A percentile compares a stretch with the other conserved stretches of the same genome.
These are phyloP conservation scores for Poecilia picta DNA, from an alignment of 2,797 vertebrate genomes.

Conservation along the genomic window DNA sequence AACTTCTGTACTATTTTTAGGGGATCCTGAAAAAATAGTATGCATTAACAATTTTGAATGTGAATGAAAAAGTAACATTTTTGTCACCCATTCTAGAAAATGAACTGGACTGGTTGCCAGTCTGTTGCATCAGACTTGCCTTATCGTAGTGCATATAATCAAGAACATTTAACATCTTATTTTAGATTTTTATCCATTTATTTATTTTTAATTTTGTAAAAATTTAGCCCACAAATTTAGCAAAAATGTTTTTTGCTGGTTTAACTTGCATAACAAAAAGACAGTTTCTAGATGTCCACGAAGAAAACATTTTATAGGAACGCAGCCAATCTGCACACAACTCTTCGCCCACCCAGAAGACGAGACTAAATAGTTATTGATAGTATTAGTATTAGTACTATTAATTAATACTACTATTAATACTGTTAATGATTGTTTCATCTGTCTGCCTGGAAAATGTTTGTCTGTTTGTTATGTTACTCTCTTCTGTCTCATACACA, in stretches of 20 bases:
- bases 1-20: background rate
- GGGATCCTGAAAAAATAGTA: background rate
- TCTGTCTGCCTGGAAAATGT: slow-evolving; percentile 20
- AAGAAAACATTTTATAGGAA: background rate
- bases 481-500: slow-evolving; percentile 14
- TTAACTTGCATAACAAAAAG: background rate
- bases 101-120: background rate
- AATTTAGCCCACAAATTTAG: background rate
- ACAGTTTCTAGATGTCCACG: background rate
- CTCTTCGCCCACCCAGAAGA: slow-evolving; percentile 17
- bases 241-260: background rate
- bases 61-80: background rate
- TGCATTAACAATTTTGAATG: too few species aligned
- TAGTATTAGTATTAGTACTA: too few species aligned
- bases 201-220: background rate
- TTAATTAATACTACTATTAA: too few species aligned
- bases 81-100: too few species aligned
- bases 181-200: background rate
- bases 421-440: slow-evolving; percentile 24
- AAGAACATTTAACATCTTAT: background rate
- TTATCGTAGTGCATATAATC: background rate
- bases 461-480: slow-evolving; percentile 7
- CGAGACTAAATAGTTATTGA: slow-evolving; percentile 24
- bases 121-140: background rate
- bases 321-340: background rate